Evolutionary conservation across 2,888 invertebrate species (phyloP).

Genomic region (Biston betularia): DNA sequence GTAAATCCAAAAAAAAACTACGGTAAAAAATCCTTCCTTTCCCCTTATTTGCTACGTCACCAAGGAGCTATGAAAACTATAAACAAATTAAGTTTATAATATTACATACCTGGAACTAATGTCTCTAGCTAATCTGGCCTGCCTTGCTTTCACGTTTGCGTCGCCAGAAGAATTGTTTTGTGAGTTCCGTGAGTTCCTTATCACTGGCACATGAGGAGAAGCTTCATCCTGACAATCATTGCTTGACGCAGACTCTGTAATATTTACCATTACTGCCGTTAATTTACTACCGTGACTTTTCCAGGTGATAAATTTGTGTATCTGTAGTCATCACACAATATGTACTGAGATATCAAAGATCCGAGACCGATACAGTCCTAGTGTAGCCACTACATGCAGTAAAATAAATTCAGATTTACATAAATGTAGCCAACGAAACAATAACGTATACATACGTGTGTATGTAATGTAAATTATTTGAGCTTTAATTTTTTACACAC

Average conservation of each 20-base stretch:
- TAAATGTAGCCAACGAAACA: no score
- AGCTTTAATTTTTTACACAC: no score
- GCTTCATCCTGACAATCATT: constrained; percentile 76
- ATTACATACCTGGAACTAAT: constrained; percentile 71
- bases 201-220: constrained; percentile 78
- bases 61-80: constrained; percentile 18
- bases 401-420: no score
- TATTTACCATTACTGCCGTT: neutral
- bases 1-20: constrained; percentile 39
- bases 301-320: no score
- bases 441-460: no score
- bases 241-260: constrained; percentile 77
- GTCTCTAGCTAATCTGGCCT: constrained; percentile 79
- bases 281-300: no score
- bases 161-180: constrained; percentile 73
- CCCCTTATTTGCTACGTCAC: constrained; percentile 79
- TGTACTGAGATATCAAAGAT: neutral
- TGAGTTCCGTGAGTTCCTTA: constrained; percentile 67
- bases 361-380: no score
- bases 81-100: neutral
- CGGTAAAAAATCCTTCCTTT: constrained; percentile 73
- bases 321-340: neutral
- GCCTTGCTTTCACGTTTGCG: constrained; percentile 76
- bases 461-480: no score
- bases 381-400: no score